phyloP scores from a whole-genome alignment of 2,113 vertebrate genomes.

The Pangasianodon gigas region DNA sequence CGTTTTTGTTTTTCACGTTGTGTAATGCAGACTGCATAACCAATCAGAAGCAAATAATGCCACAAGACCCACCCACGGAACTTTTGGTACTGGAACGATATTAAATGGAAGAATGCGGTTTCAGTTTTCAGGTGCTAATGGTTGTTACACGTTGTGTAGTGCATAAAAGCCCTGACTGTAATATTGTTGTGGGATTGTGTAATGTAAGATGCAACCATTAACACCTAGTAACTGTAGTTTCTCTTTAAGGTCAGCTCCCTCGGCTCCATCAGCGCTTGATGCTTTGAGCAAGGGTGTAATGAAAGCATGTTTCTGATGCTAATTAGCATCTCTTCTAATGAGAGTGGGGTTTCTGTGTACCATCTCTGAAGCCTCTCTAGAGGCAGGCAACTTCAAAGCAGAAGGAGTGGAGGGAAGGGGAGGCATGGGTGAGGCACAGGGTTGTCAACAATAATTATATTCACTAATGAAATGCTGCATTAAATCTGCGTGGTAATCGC shows the following conservation, averaged over 20 bases:
- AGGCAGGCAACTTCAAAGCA: conserved; percentile 32
- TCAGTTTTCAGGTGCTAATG: not conserved
- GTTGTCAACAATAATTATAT: conserved; percentile 15
- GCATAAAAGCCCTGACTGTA: not conserved
- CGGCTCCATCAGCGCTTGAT: not conserved
- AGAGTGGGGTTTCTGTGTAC: conserved; percentile 28
- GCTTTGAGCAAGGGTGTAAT: conserved; percentile 30
- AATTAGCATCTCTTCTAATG: conserved; percentile 51
- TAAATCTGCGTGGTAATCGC: conserved; percentile 8
- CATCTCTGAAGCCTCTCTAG: not conserved
- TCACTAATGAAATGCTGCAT: conserved; percentile 5
- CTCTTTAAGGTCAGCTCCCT: not conserved
- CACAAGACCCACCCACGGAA: not conserved
- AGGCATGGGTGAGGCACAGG: not conserved
- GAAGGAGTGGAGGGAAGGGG: conserved; percentile 18
- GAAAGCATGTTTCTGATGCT: conserved; percentile 25
- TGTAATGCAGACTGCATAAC: not conserved
- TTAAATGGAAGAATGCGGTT: not conserved
- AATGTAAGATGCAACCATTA: not conserved
- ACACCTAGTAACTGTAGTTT: not conserved
- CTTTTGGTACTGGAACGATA: not conserved
- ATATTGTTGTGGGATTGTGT: not conserved
- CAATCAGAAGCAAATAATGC: not conserved
- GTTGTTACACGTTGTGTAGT: no score
- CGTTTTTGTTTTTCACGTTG: not conserved